phyloP scores from a whole-genome alignment of 2,888 invertebrate genomes.

The Scotopteryx bipunctaria region DNA sequence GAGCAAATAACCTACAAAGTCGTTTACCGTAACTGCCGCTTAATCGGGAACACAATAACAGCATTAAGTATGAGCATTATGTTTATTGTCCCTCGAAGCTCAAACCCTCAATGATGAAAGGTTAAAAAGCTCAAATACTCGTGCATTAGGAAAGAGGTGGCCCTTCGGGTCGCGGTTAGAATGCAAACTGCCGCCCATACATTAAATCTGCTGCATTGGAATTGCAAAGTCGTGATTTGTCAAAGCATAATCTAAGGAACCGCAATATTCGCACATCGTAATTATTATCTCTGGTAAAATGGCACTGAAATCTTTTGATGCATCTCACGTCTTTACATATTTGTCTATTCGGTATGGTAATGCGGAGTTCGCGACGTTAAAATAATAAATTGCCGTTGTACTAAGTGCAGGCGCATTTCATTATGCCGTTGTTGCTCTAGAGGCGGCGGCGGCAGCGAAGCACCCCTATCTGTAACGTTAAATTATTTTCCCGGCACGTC shows the following conservation, averaged over 20 bases:
- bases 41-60: constrained; percentile 64
- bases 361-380: constrained; percentile 20
- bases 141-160: constrained; percentile 84
- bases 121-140: constrained; percentile 84
- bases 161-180: constrained; percentile 81
- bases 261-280: constrained; percentile 83
- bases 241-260: constrained; percentile 83
- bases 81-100: constrained; percentile 79
- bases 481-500: constrained; percentile 72
- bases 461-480: constrained; percentile 66
- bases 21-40: constrained; percentile 43
- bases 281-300: constrained; percentile 81
- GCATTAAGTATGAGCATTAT: constrained; percentile 69
- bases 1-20: constrained; percentile 18
- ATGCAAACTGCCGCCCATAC: constrained; percentile 84
- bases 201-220: constrained; percentile 82
- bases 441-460: constrained; percentile 39
- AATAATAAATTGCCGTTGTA: constrained; percentile 34
- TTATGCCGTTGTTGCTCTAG: constrained; percentile 22
- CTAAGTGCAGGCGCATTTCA: constrained; percentile 7
- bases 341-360: constrained; percentile 27
- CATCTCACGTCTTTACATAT: constrained; percentile 36
- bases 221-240: constrained; percentile 84
- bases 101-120: constrained; percentile 79
- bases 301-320: constrained; percentile 69